Conservation (phyloP, 2,888 invertebrate species). For the Idaea straminata region DNA sequence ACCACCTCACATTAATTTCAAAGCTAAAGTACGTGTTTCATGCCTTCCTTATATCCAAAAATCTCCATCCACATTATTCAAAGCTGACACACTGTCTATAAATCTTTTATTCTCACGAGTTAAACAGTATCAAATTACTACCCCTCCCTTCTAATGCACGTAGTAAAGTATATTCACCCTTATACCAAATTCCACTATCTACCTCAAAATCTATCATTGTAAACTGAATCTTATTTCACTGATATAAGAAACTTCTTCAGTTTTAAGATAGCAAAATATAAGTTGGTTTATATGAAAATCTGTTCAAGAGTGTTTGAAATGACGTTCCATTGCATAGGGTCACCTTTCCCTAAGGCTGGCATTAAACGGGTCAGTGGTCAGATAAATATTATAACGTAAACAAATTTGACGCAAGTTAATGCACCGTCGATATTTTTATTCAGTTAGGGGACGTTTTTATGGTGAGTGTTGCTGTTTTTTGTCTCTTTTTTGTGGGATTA, state of each 20-base stretch:
- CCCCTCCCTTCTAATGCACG: constrained; percentile 42
- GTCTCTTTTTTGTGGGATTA: constrained; percentile 9
- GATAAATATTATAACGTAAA: constrained; percentile 76
- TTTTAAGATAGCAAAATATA: constrained; percentile 12
- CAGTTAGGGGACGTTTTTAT: neutral
- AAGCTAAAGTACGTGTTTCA: neutral
- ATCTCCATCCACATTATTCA: constrained; percentile 37
- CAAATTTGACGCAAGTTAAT: constrained; percentile 74
- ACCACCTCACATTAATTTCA: neutral
- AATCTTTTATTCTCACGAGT: constrained; percentile 64
- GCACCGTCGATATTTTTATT: constrained; percentile 67
- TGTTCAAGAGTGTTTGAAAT: constrained; percentile 66
- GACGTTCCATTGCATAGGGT: constrained; percentile 50
- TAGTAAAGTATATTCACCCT: constrained; percentile 25
- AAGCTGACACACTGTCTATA: constrained; percentile 42
- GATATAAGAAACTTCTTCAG: constrained; percentile 17
- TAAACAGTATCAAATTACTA: constrained; percentile 70
- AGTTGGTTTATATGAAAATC: constrained; percentile 58
- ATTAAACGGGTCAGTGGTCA: constrained; percentile 75
- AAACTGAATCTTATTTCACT: constrained; percentile 31
- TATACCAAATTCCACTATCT: constrained; percentile 6
- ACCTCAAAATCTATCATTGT: constrained; percentile 7
- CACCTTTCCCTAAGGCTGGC: constrained; percentile 38
- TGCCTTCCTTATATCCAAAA: constrained; percentile 21
- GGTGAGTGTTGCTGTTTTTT: constrained; percentile 4